These are phyloP conservation scores for Natator depressus DNA, from an alignment of 2,113 vertebrate species.

Conservation along the genomic window DNA sequence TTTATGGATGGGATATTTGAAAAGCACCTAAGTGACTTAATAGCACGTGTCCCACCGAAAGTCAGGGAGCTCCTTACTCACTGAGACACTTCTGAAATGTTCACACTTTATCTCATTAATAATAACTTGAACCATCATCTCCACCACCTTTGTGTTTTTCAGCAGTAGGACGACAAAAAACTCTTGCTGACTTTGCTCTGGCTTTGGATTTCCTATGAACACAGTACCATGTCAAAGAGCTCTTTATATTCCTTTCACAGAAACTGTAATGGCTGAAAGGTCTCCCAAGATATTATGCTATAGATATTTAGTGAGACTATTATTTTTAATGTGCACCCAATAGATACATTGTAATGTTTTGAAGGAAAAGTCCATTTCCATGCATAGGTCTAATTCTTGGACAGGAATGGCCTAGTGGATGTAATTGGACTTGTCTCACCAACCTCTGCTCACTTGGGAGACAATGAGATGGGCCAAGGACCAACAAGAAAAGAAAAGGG, in stretches of 20 bases:
- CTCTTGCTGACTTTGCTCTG: not conserved
- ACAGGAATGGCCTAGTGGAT: not conserved
- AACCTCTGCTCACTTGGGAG: not conserved
- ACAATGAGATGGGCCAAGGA: not conserved
- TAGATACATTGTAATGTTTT: not conserved
- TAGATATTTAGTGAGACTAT: not conserved
- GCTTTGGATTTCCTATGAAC: not conserved
- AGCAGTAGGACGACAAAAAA: not conserved
- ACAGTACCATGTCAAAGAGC: not conserved
- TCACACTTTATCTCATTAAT: not conserved
- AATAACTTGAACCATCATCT: not conserved
- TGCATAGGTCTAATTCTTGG: not conserved
- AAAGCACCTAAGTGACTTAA: not conserved
- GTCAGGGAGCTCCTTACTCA: not conserved
- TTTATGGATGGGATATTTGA: not conserved
- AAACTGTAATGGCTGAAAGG: not conserved
- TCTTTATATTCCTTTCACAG: not conserved
- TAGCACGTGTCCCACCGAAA: not conserved
- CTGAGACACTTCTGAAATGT: not conserved
- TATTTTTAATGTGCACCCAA: not conserved
- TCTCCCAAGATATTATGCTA: not conserved
- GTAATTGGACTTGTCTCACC: not conserved
- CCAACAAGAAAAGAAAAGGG: rapidly evolving
- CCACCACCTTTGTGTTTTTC: not conserved
- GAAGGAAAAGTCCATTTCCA: not conserved